Percentiles rank a stretch among this genome's conserved stretches.
Evolutionary conservation across 2,888 invertebrate genomes (phyloP).

Genomic region (Eueremaeus valkanovi): DNA sequence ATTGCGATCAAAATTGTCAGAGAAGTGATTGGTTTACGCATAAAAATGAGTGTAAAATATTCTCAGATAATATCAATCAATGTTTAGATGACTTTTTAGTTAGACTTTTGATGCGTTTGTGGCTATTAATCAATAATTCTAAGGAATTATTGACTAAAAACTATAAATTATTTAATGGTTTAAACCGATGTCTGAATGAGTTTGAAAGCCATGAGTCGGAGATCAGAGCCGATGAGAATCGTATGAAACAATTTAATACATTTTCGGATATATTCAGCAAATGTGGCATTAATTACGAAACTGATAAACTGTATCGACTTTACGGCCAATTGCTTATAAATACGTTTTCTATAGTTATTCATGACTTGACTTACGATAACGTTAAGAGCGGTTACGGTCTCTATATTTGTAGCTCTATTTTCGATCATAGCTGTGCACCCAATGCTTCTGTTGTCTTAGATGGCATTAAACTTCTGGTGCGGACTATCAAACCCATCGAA

Average conservation of each 20-base stretch:
- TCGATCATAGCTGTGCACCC: background rate
- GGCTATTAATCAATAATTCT: background rate
- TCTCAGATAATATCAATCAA: background rate
- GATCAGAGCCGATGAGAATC: background rate
- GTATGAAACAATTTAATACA: background rate
- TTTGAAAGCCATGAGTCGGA: background rate
- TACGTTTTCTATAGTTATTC: background rate
- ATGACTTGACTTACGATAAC: conserved; percentile 1
- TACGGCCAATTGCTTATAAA: background rate
- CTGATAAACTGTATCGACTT: background rate
- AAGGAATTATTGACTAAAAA: background rate
- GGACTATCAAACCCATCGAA: background rate
- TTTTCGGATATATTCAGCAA: background rate
- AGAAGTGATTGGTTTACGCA: background rate
- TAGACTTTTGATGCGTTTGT: background rate
- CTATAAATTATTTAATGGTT: background rate
- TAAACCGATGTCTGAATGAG: background rate
- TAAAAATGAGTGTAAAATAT: conserved; percentile 16
- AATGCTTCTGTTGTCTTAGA: background rate
- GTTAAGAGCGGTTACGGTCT: background rate
- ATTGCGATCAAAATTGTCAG: background rate
- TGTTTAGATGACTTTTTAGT: background rate
- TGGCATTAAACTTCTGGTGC: background rate
- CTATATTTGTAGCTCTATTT: background rate
- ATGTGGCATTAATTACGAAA: background rate